These are phyloP conservation scores for Eristalis intricaria DNA, from an alignment of 2,888 invertebrate species.

Conservation along the genomic window DNA sequence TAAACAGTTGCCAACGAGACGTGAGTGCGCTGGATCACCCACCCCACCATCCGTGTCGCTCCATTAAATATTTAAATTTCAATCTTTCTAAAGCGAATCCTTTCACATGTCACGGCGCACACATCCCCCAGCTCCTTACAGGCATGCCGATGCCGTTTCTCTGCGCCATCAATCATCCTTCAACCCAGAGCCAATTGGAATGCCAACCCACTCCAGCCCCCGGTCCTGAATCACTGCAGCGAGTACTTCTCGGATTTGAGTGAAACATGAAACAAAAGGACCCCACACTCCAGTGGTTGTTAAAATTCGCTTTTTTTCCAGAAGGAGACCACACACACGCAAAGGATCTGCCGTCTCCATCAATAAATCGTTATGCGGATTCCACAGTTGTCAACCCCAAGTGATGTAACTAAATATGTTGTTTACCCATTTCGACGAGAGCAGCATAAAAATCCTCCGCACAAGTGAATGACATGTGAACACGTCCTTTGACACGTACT, in stretches of 20 bases:
- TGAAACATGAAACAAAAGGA: conserved; percentile 38
- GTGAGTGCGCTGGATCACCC: background rate
- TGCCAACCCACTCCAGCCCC: conserved; percentile 14
- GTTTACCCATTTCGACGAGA: conserved; percentile 53
- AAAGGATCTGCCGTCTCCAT: conserved; percentile 37
- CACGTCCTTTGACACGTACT: conserved; percentile 59
- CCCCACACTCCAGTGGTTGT: background rate
- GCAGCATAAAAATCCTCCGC: conserved; percentile 47
- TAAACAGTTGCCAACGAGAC: background rate
- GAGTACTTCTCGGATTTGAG: conserved; percentile 7
- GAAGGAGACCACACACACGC: background rate
- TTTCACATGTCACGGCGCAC: conserved; percentile 17
- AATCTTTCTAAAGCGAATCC: conserved; percentile 33
- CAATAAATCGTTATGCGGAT: conserved; percentile 62
- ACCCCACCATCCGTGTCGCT: conserved; percentile 8
- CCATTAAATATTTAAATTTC: conserved; percentile 55
- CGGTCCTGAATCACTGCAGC: conserved; percentile 29
- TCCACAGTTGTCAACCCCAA: conserved; percentile 42
- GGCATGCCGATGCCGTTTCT: conserved; percentile 10
- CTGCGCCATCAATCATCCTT: conserved; percentile 52
- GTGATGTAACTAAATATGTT: conserved; percentile 49
- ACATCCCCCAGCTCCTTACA: background rate
- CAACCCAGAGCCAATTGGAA: conserved; percentile 33
- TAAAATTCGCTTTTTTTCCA: conserved; percentile 40
- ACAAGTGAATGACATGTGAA: conserved; percentile 48